Base-by-base conservation (phyloP, 2,888 invertebrate genomes). In the Adelognathus sp. region DNA sequence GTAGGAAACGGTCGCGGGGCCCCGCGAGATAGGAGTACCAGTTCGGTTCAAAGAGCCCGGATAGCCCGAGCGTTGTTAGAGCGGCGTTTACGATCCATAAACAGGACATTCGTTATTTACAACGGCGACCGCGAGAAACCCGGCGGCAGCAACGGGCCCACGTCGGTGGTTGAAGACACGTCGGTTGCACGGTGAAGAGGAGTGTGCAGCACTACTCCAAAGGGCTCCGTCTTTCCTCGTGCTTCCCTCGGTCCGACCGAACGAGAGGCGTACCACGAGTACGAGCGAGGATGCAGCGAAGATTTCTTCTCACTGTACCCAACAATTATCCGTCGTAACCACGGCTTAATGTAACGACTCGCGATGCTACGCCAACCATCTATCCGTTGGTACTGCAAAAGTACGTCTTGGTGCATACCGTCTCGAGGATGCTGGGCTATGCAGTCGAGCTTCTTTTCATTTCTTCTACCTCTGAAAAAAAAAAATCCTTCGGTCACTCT, bases 11-110 rank as follows among this genome's bases (percentile, higher is more conserved):
- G 66, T 36, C 50, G 58, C 58, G 73, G 39, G 54, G 50, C 52
- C n/a, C n/a, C n/a, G n/a, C n/a, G 70, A 83, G 85, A 85, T 84
- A 86, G 85, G 82, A 83, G 77, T 76, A 81, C 71, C 66, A 76
- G 80, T 72, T 78, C 70, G 56, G 72, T 78, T 71, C 66, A 78
- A 81, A 78, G 79, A 60, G 78, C 29, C 82, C 81, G 81, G 80
- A 81, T 80, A 79, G 76, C 76, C 73, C 2, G 21, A 50, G 81
- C 84, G 80, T 83, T 82, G 88, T 88, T 88, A 85, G 83, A 85
- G 82, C 86, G 83, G 84, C 88, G 83, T 90, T 89, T 90, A 90
- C 87, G 89, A 86, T 85, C 89, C 88, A 88, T 88, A 88, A 89
- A 89, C 88, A 83, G 84, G 85, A 84, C 86, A 86, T 82, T 84